These are phyloP conservation scores for Cairina moschata DNA, from an alignment of 2,113 vertebrate species.

Conservation along the genomic window DNA sequence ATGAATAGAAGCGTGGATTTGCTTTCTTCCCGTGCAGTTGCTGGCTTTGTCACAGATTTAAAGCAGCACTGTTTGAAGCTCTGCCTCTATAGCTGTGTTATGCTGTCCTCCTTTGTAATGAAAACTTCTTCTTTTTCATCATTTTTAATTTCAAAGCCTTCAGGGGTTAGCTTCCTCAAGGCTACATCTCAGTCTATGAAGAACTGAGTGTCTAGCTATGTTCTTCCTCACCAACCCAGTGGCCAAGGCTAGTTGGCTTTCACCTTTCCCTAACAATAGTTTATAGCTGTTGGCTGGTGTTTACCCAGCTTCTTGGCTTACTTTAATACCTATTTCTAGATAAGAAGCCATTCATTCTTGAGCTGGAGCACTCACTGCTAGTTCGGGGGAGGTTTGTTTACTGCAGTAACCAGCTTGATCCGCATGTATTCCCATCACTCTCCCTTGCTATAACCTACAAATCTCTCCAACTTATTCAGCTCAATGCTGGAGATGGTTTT, in stretches of 20 bases:
- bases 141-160: slow-evolving; percentile 67
- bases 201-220: background rate
- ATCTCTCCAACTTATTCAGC: slow-evolving; percentile 53
- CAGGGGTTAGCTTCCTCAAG: slow-evolving; percentile 28
- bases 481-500: slow-evolving; percentile 62
- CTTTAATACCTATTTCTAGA: slow-evolving; percentile 1
- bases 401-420: slow-evolving; percentile 43
- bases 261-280: background rate
- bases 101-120: slow-evolving; percentile 44
- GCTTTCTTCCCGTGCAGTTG: slow-evolving; percentile 13
- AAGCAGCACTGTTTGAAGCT: slow-evolving; percentile 51
- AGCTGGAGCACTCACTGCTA: background rate
- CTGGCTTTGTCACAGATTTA: slow-evolving; percentile 51
- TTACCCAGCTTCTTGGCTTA: slow-evolving; percentile 1
- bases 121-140: slow-evolving; percentile 49
- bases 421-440: slow-evolving; percentile 49
- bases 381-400: slow-evolving; percentile 59
- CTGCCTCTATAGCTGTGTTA: slow-evolving; percentile 8
- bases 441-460: slow-evolving; percentile 53
- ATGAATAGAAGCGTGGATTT: background rate
- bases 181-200: background rate
- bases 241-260: slow-evolving; percentile 14
- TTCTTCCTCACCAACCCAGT: background rate
- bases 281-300: slow-evolving; percentile 13
- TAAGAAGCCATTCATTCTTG: slow-evolving; percentile 11